These are phyloP conservation scores for Ochotona curzoniae DNA, from an alignment of 2,113 vertebrate species.

Conservation along the genomic window DNA sequence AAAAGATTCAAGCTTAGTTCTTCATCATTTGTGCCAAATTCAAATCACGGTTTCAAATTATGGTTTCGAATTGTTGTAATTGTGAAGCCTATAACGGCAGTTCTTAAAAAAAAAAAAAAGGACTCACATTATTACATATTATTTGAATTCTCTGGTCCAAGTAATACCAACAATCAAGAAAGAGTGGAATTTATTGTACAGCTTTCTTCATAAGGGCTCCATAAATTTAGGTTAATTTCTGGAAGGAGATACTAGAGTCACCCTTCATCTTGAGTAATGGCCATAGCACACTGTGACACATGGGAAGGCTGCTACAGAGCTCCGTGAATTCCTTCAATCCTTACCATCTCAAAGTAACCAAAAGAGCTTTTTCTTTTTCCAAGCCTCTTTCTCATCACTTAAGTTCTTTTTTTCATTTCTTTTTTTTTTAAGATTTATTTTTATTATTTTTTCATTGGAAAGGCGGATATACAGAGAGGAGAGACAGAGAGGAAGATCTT, in stretches of 20 bases:
- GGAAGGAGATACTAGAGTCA: background rate
- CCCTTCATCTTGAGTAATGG: background rate
- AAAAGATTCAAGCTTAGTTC: background rate
- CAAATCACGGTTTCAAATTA: slow-evolving; percentile 3
- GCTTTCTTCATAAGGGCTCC: background rate
- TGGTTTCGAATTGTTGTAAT: background rate
- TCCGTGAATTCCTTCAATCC: background rate
- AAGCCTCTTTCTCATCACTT: background rate
- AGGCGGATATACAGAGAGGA: too few relatives aligned
- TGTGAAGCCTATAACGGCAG: background rate
- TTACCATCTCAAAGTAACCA: background rate
- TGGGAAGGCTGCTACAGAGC: background rate
- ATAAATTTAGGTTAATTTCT: background rate
- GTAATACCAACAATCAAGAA: background rate
- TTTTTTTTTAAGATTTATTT: too few relatives aligned
- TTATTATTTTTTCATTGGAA: too few relatives aligned
- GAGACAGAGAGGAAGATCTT: too few relatives aligned
- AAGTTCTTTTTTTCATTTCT: too few relatives aligned
- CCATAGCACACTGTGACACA: background rate
- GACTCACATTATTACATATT: background rate
- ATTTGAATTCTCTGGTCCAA: background rate
- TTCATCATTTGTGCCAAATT: background rate
- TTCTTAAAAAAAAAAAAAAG: slow-evolving; percentile 2
- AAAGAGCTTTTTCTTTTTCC: background rate
- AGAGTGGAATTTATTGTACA: background rate